These are phyloP conservation scores for Psilopogon haemacephalus DNA, from an alignment of 2,113 vertebrate genomes.

Conservation along the genomic window DNA sequence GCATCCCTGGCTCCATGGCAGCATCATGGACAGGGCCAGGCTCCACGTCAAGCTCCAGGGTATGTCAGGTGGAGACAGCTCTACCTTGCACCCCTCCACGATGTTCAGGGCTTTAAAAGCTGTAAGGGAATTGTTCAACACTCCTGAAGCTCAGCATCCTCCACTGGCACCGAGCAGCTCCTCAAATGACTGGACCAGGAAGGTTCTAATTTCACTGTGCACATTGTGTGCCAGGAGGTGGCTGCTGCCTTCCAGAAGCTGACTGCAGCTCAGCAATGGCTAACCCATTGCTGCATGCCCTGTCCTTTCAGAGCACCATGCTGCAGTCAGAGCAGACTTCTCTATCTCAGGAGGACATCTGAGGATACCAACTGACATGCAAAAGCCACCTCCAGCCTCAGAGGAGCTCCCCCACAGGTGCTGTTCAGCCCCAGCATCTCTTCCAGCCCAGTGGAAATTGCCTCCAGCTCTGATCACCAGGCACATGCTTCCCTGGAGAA, in stretches of 20 bases:
- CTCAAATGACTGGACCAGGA: rapidly evolving
- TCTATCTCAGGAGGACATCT: neutral
- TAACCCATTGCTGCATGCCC: neutral
- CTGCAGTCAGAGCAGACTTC: neutral
- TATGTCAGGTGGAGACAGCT: rapidly evolving
- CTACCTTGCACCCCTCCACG: neutral
- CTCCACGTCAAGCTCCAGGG: neutral
- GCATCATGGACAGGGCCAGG: neutral
- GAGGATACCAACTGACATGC: neutral
- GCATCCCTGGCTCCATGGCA: neutral
- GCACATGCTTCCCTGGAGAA: neutral
- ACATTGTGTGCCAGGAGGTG: neutral
- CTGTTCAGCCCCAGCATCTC: neutral
- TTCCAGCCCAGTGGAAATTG: neutral
- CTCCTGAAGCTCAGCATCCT: neutral
- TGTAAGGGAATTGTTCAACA: neutral
- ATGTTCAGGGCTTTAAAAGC: neutral
- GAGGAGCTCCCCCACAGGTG: neutral
- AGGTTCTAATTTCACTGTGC: rapidly evolving
- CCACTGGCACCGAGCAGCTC: neutral
- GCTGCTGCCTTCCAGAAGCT: neutral
- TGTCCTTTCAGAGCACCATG: neutral
- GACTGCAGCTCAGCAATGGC: neutral
- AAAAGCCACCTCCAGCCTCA: neutral
- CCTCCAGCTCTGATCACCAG: rapidly evolving